Base-by-base conservation (phyloP, 2,113 vertebrate genomes). In the Heloderma charlesbogerti region DNA sequence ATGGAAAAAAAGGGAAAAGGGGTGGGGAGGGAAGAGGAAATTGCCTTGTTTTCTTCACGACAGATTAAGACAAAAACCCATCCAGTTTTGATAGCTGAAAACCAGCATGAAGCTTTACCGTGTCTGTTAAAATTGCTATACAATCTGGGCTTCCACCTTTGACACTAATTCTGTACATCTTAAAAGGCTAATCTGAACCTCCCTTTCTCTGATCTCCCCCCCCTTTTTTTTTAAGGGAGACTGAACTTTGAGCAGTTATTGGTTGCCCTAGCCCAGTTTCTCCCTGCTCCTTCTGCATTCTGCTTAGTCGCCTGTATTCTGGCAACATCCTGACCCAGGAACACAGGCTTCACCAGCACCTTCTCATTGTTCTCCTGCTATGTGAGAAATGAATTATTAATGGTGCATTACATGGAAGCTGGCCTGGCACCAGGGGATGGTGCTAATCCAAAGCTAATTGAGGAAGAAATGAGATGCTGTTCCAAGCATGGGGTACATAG, bases 331-430 rank as follows among this genome's bases (percentile, higher is more conserved):
- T 69, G 89, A 92, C 92, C 93, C 92, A 79, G 84, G 89, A 82
- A 81, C 81, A 91, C 92, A 87, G 94, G 94, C 95, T 94, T 94
- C 86, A 91, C 94, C 92, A 94, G 95, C 91, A 92, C 91, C 90
- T 77, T 94, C 96, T 78, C 67, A 0, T 91, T 88, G 93, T 91
- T 1, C 94, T 95, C 92, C 6, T 95, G 92, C 93, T 95, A 94
- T 94, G 94, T 96, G 95, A 95, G 94, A 95, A 95, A 95, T 97
- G 96, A 95, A 97, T 97, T 97, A 97, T 96, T 97, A 96, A 97
- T 95, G 95, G 96, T 94, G 95, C 96, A 93, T 96, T 95, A 97
- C 96, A 95, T 92, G 88, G 94, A 94, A 93, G 88, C 94, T 95
- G 95, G 94, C 93, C 92, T 89, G 92, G 93, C 94, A 94, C 96